These are phyloP conservation scores for Phrynocephalus vlangalii DNA, from an alignment of 2,797 vertebrate species.

Conservation along the genomic window DNA sequence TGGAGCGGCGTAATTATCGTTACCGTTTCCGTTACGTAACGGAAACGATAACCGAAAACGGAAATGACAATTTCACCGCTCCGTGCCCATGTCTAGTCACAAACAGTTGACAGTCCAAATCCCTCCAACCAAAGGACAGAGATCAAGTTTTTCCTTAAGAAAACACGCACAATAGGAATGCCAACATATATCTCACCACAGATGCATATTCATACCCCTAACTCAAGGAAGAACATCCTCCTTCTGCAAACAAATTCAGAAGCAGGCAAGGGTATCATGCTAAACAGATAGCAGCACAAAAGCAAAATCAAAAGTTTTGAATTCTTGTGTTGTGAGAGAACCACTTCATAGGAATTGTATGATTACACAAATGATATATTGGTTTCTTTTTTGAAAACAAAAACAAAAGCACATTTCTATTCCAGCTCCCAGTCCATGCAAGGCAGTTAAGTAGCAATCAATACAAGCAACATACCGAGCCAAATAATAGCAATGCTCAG, in stretches of 20 bases:
- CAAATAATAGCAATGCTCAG: background rate
- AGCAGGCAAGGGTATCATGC: constrained; percentile 56
- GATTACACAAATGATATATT: background rate
- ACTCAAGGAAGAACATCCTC: too few species aligned
- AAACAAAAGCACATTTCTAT: background rate
- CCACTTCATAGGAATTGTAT: background rate
- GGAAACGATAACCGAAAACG: too few species aligned
- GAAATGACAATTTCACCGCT: too few species aligned
- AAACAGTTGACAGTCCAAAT: constrained; percentile 59
- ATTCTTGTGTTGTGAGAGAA: constrained; percentile 2
- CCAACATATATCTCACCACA: background rate
- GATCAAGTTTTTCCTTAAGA: constrained; percentile 60
- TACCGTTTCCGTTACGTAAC: too few species aligned
- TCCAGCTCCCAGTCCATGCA: background rate
- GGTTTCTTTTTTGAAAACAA: background rate
- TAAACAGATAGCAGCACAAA: background rate
- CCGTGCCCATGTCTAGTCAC: constrained; percentile 19
- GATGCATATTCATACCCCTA: too few species aligned
- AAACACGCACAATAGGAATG: constrained; percentile 60
- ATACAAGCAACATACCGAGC: background rate
- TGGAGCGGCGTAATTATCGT: too few species aligned
- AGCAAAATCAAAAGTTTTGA: background rate
- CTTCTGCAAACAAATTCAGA: constrained; percentile 64
- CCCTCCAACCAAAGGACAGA: background rate
- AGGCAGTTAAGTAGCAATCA: background rate